Evolutionary conservation across 2,113 vertebrate species (phyloP).

Genomic region (Rallus limicola): DNA sequence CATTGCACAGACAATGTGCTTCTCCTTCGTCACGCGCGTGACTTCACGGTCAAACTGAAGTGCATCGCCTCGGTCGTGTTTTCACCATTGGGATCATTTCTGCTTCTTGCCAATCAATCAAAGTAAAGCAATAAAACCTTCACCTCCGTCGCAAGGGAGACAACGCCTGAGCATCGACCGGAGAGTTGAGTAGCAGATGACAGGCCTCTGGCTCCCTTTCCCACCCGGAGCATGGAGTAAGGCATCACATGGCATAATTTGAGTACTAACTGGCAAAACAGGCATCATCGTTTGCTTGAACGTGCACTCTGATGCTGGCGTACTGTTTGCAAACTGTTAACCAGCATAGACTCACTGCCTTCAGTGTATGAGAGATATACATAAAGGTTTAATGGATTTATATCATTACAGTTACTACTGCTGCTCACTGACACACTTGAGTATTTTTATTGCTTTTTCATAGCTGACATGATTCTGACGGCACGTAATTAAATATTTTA

Average conservation of each 20-base stretch:
- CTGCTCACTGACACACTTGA: slow-evolving; percentile 21
- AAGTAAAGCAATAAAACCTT: slow-evolving; percentile 52
- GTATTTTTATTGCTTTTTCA: slow-evolving; percentile 55
- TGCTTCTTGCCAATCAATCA: not conserved
- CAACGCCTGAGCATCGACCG: rapidly evolving
- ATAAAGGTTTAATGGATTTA: not conserved
- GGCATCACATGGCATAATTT: not conserved
- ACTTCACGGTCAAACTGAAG: not conserved
- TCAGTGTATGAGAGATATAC: not conserved
- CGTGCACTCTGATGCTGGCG: not conserved
- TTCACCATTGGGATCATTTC: not conserved
- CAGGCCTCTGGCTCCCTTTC: not conserved
- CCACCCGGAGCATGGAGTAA: not conserved
- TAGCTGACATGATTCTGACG: slow-evolving; percentile 47
- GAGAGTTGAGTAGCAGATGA: not conserved
- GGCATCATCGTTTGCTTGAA: not conserved
- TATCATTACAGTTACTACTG: slow-evolving; percentile 3
- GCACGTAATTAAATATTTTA: slow-evolving; percentile 59
- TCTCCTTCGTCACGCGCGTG: not conserved
- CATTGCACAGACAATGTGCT: not conserved
- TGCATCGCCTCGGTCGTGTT: not conserved
- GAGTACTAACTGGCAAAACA: slow-evolving; percentile 23
- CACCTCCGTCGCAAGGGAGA: not conserved
- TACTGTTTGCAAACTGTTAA: slow-evolving; percentile 24
- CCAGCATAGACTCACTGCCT: not conserved